Evolutionary conservation across 1,140 invertebrate genomes (phyloP).

Genomic region (Diorhabda sublineata): DNA sequence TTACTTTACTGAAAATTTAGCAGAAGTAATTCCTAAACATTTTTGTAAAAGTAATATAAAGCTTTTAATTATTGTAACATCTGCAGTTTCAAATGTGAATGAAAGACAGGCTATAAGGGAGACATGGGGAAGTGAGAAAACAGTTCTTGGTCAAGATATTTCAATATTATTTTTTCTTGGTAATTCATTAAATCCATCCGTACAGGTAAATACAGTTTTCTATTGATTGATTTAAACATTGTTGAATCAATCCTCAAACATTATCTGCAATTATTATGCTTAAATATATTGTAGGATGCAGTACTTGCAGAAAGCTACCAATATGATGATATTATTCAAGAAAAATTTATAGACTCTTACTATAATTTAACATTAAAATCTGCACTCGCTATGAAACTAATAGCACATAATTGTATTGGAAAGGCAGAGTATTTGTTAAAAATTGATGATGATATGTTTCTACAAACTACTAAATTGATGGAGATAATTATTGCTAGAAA

Average conservation of each 20-base stretch:
- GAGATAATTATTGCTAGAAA: conserved; percentile 45
- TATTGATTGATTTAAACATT: neutral
- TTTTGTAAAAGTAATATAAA: neutral
- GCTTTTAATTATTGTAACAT: neutral
- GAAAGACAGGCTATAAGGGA: conserved; percentile 67
- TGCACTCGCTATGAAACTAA: conserved; percentile 80
- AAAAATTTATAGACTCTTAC: conserved; percentile 84
- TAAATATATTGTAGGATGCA: conserved; percentile 24
- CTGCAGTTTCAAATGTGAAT: conserved; percentile 63
- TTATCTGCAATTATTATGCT: neutral
- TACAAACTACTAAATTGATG: conserved; percentile 61
- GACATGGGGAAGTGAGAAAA: conserved; percentile 71
- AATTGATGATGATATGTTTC: conserved; percentile 80
- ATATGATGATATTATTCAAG: conserved; percentile 85
- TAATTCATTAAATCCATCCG: conserved; percentile 52
- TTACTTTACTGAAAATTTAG: neutral
- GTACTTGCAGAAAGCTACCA: conserved; percentile 51
- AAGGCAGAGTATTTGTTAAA: conserved; percentile 66
- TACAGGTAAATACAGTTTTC: conserved; percentile 48
- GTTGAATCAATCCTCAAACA: neutral
- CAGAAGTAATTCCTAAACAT: neutral
- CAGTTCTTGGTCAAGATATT: conserved; percentile 50
- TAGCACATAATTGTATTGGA: conserved; percentile 59
- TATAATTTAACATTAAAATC: conserved; percentile 91
- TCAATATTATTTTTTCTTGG: conserved; percentile 56